phyloP scores from a whole-genome alignment of 2,888 invertebrate species.

The Pherbina coryleti region DNA sequence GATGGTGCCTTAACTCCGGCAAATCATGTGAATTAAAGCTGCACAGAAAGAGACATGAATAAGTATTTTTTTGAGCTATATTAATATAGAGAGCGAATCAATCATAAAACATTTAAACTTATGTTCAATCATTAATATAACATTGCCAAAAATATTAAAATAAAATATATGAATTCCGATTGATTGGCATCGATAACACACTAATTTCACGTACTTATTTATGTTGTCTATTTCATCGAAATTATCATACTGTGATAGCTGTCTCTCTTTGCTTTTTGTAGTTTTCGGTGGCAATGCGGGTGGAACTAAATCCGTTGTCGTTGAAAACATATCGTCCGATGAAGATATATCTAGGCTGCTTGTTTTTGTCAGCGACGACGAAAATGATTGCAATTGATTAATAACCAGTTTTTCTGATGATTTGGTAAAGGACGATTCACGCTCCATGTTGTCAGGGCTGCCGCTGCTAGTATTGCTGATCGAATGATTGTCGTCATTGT shows the following conservation, averaged over 20 bases:
- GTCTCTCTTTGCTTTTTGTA: slow-evolving; percentile 72
- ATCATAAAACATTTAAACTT: not conserved
- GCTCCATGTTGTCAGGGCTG: slow-evolving; percentile 52
- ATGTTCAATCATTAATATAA: not conserved
- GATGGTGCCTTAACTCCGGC: slow-evolving; percentile 65
- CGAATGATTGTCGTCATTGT: slow-evolving; percentile 50
- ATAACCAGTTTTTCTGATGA: slow-evolving; percentile 51
- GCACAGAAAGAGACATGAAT: not conserved
- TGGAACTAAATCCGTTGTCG: slow-evolving; percentile 63
- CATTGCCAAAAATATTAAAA: too few relatives aligned
- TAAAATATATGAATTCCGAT: not conserved
- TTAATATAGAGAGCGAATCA: not conserved
- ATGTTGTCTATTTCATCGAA: slow-evolving; percentile 73
- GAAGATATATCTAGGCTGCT: slow-evolving; percentile 56
- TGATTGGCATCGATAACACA: not conserved
- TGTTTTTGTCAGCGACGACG: slow-evolving; percentile 51
- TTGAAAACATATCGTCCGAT: slow-evolving; percentile 46
- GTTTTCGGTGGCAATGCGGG: slow-evolving; percentile 76
- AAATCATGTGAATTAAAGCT: slow-evolving; percentile 65
- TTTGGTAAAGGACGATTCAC: slow-evolving; percentile 48
- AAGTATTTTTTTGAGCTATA: not conserved
- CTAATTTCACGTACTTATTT: slow-evolving; percentile 61
- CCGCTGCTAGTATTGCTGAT: slow-evolving; percentile 51
- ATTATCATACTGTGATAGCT: slow-evolving; percentile 78
- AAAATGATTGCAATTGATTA: slow-evolving; percentile 51